Conservation (phyloP, 2,888 invertebrate genomes). For the Eupithecia pulchellata region DNA sequence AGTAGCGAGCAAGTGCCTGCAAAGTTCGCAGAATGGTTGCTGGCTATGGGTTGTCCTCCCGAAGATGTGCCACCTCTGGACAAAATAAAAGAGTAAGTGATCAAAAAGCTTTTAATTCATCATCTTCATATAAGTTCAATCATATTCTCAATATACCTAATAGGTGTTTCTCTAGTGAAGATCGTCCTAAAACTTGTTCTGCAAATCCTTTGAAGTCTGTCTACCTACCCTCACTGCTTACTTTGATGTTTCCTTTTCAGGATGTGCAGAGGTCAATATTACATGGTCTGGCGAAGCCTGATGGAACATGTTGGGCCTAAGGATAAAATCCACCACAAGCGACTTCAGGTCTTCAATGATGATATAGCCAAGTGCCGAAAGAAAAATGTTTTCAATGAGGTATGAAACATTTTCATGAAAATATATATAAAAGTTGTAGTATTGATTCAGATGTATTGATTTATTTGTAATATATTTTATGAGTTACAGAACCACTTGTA, state of each 20-base stretch:
- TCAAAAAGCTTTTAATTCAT: not conserved
- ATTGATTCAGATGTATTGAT: not conserved
- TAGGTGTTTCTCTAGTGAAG: not conserved
- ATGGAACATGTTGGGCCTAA: constrained; percentile 74
- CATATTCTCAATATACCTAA: not conserved
- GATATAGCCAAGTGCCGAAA: constrained; percentile 66
- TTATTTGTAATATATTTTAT: too few species aligned
- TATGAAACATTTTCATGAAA: constrained; percentile 40
- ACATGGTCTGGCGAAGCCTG: constrained; percentile 77
- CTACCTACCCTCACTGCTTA: not conserved
- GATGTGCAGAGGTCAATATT: constrained; percentile 76
- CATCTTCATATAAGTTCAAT: not conserved
- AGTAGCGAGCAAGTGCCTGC: constrained; percentile 72
- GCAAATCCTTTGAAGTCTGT: not conserved
- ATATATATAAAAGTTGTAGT: not conserved
- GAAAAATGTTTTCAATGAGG: constrained; percentile 64
- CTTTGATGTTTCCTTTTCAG: not conserved
- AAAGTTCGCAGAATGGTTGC: constrained; percentile 74
- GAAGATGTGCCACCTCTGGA: constrained; percentile 72
- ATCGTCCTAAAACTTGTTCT: not conserved
- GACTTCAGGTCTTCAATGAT: constrained; percentile 71
- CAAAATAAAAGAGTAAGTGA: constrained; percentile 69
- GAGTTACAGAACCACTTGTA: too few species aligned
- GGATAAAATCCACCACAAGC: constrained; percentile 61
- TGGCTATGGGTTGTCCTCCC: constrained; percentile 75